phyloP scores from a whole-genome alignment of 2,797 vertebrate species.

The Typhlichthys subterraneus region DNA sequence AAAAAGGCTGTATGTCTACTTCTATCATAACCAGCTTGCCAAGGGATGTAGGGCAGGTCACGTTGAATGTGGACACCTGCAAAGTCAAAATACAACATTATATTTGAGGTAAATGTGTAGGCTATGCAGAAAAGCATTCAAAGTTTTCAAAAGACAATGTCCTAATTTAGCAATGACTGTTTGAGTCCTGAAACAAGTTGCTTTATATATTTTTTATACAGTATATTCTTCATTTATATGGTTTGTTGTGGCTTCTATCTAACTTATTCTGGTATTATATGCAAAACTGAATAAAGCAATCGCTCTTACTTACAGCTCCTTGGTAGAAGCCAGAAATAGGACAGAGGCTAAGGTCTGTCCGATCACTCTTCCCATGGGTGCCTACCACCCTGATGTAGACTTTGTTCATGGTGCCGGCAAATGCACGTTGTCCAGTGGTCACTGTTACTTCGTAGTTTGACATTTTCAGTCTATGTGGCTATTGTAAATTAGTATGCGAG shows the following conservation, averaged over 20 bases:
- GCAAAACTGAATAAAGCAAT: neutral
- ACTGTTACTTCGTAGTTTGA: constrained; percentile 40
- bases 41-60: constrained; percentile 36
- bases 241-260: too few relatives aligned
- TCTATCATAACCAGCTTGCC: constrained; percentile 59
- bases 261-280: neutral
- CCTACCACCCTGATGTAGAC: constrained; percentile 59
- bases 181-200: too few relatives aligned
- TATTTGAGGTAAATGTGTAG: neutral
- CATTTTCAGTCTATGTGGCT: constrained; percentile 36
- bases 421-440: rapidly evolving
- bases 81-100: neutral
- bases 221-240: too few relatives aligned
- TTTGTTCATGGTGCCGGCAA: constrained; percentile 33
- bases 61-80: constrained; percentile 35
- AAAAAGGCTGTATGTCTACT: neutral
- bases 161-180: too few relatives aligned
- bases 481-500: too few relatives aligned
- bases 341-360: constrained; percentile 2
- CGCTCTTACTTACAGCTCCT: constrained; percentile 49
- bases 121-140: neutral
- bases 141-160: too few relatives aligned
- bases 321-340: rapidly evolving
- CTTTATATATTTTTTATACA: too few relatives aligned
- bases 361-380: constrained; percentile 37